phyloP scores from a whole-genome alignment of 1,140 invertebrate species.

The Drosophila sucinea region DNA sequence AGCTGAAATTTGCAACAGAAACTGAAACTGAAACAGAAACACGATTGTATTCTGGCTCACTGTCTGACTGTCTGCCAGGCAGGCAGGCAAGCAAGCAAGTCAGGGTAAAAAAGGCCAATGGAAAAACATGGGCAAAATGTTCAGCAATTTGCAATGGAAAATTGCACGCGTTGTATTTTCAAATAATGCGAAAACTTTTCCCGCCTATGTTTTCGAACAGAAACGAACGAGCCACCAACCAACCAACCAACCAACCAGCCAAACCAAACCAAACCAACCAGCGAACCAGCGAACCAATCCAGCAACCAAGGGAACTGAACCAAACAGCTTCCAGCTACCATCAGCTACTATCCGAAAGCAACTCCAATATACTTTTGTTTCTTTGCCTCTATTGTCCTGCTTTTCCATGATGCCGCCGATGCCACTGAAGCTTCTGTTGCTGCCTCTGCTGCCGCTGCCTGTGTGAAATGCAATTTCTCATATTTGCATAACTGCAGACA shows the following conservation, averaged over 20 bases:
- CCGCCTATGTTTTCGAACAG: conserved; percentile 58
- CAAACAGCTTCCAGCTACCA: conserved; percentile 13
- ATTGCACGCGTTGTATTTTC: conserved; percentile 75
- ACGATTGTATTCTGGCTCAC: background rate
- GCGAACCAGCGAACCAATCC: conserved; percentile 17
- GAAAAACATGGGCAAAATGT: conserved; percentile 71
- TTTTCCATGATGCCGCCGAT: conserved; percentile 18
- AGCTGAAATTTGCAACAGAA: background rate
- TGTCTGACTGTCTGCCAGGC: background rate
- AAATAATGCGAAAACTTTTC: conserved; percentile 80
- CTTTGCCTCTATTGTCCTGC: conserved; percentile 69
- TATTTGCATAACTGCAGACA: conserved; percentile 81
- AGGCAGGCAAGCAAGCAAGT: background rate
- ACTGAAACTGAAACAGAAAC: conserved; percentile 23
- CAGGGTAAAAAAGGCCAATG: conserved; percentile 48
- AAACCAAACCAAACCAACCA: conserved; percentile 2
- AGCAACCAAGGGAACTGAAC: conserved; percentile 8
- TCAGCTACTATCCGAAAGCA: conserved; percentile 34
- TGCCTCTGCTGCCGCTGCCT: conserved; percentile 34
- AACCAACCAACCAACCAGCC: conserved; percentile 1
- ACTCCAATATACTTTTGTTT: conserved; percentile 79
- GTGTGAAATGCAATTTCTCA: conserved; percentile 80
- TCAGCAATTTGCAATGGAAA: conserved; percentile 72
- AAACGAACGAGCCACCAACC: conserved; percentile 27
- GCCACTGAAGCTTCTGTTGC: background rate